Percentiles rank a stretch among this genome's conserved stretches.
phyloP scores from a whole-genome alignment of 2,888 invertebrate genomes.

The Lasioglossum morio region DNA sequence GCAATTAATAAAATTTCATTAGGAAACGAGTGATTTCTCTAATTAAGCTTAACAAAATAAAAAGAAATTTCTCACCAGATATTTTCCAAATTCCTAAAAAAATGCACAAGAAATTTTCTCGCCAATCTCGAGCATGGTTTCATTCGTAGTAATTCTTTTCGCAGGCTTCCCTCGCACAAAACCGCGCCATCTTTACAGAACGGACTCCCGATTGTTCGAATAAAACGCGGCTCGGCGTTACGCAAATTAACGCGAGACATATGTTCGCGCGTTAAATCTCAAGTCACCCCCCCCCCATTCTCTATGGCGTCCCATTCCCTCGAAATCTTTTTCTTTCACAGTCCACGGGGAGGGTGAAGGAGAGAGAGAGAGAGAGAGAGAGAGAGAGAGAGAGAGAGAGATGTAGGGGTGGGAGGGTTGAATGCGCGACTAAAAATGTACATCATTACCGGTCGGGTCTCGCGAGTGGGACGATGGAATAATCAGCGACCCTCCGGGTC shows the following conservation, averaged over 20 bases:
- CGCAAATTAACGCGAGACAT: slow-evolving; percentile 1
- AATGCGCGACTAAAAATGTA: slow-evolving; percentile 23
- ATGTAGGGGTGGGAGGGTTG: neutral
- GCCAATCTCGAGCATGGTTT: neutral
- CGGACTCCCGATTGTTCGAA: neutral
- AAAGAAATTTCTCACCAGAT: too few relatives aligned
- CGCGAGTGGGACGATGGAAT: slow-evolving; percentile 27
- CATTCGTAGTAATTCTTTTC: neutral
- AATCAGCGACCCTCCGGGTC: slow-evolving; percentile 38
- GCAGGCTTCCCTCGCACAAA: neutral
- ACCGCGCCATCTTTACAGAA: neutral
- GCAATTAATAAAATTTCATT: too few relatives aligned
- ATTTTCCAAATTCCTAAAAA: too few relatives aligned
- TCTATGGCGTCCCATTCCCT: neutral
- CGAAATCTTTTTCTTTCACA: neutral
- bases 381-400: neutral
- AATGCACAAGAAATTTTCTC: too few relatives aligned
- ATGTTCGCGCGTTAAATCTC: slow-evolving; percentile 8
- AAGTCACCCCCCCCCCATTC: neutral
- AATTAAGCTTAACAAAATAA: too few relatives aligned
- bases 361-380: neutral
- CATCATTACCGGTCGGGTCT: slow-evolving; percentile 25
- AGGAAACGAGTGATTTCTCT: too few relatives aligned
- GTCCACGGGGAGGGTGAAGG: neutral
- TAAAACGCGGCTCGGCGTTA: neutral